Base-by-base conservation (phyloP, 1,140 invertebrate species). In the Bombus pascuorum region DNA sequence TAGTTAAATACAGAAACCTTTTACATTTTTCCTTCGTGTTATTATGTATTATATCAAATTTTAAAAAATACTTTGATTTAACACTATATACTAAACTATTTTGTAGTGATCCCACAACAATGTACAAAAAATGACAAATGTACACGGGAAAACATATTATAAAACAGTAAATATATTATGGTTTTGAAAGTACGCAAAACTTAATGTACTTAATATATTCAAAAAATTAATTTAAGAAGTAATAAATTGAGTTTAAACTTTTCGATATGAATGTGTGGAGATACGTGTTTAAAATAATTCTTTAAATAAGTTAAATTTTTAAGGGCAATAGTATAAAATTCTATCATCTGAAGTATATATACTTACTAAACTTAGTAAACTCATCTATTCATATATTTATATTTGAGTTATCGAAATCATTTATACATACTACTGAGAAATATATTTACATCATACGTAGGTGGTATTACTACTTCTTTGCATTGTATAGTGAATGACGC, bases 401-500 rank as follows among this genome's bases (percentile, higher is more conserved):
- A 71, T 13, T 15, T 44, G 4, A 72, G 25, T n/a, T 44, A 72
- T 44, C 5, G 9, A 75, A 75, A 28, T 75, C 12, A 25, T 57
- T 75, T 37, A 12, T 12, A 39, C 3, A 53, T 53, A 53, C 3
- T n/a, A 62, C 0, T 0, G 3, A n/a, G 12, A 75, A 57, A 75
- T 75, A n/a, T 42, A 66, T 9, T 66, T 22, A 22, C 12, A 42
- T 72, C 12, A 42, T 71, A 15, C 22, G 13, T 34, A 44, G n/a
- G 15, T 74, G 9, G 22, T 42, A 47, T 32, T 42, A 34, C 37
- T 18, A 34, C 37, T 10, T 65, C 15, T 78, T 12, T 34, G 28
- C 10, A 32, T 39, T 34, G 3, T 32, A 47, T n/a, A 34, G 68
- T 28, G 22, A 28, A 73, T 85, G 59, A 85, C 78, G 71, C 71